A percentile compares a stretch with the other conserved stretches of the same genome.
phyloP scores from a whole-genome alignment of 2,797 vertebrate genomes.

The Caiman crocodilus region DNA sequence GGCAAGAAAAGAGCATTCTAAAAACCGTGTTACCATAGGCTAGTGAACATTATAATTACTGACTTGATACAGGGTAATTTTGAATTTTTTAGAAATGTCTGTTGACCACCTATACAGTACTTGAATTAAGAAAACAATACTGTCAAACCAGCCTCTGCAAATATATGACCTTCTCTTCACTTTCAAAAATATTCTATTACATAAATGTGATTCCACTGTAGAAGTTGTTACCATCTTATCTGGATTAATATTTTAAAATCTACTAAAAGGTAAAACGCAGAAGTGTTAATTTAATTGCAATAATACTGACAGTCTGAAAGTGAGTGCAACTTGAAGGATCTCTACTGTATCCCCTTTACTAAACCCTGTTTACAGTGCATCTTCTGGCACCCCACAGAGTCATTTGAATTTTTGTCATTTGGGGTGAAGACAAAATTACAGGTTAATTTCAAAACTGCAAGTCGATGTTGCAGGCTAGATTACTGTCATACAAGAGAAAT shows the following conservation, averaged over 20 bases:
- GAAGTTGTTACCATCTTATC: conserved; percentile 51
- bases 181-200: neutral
- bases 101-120: neutral
- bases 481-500: conserved; percentile 83
- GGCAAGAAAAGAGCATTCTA: accelerated
- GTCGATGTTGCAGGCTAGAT: conserved; percentile 86
- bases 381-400: conserved; percentile 85
- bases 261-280: conserved; percentile 44
- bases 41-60: neutral
- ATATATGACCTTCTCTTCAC: neutral
- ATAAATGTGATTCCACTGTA: conserved; percentile 42
- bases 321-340: conserved; percentile 60
- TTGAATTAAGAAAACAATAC: neutral
- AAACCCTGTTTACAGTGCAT: conserved; percentile 85
- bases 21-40: neutral
- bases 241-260: conserved; percentile 41
- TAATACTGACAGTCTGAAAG: conserved; percentile 66
- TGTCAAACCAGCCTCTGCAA: neutral
- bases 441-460: conserved; percentile 87
- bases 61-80: neutral
- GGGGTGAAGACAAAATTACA: conserved; percentile 90
- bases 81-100: neutral
- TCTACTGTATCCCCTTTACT: conserved; percentile 73
- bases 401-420: conserved; percentile 89
- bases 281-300: conserved; percentile 64